A percentile compares a stretch with the other conserved stretches of the same genome.
Evolutionary conservation across 2,113 vertebrate species (phyloP).

Genomic region (Oreochromis spilurus): DNA sequence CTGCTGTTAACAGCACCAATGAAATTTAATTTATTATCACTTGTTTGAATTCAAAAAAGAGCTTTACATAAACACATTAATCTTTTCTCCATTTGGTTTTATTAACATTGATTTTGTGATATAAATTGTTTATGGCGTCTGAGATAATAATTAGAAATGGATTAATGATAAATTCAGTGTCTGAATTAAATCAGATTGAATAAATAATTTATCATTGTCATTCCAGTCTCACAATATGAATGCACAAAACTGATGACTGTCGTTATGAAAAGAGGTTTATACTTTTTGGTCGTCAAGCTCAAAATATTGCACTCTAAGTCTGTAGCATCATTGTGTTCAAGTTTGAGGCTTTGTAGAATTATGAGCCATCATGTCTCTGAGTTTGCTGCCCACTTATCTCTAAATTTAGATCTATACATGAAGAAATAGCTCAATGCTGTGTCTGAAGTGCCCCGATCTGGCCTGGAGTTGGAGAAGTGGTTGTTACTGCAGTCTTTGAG

Average conservation of each 20-base stretch:
- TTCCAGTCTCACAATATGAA: background rate
- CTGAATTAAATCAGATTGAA: background rate
- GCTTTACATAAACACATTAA: background rate
- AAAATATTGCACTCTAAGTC: background rate
- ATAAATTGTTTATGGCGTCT: background rate
- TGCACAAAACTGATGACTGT: background rate
- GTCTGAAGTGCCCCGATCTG: background rate
- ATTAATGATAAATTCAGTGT: background rate
- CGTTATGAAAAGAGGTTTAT: background rate
- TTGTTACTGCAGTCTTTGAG: background rate
- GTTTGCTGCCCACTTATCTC: slow-evolving; percentile 26
- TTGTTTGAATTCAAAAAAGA: background rate
- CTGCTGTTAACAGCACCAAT: background rate
- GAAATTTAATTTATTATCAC: background rate
- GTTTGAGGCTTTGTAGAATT: background rate
- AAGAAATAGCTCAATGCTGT: background rate
- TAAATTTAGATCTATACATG: slow-evolving; percentile 24
- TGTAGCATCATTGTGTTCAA: background rate
- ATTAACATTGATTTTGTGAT: background rate
- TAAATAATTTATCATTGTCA: background rate
- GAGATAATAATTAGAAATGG: background rate
- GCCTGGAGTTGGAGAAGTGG: background rate
- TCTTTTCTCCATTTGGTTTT: background rate
- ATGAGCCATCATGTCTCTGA: background rate
- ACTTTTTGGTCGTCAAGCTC: background rate